Evolutionary conservation across 2,888 invertebrate genomes (phyloP).

Genomic region (Horisme vitalbata): DNA sequence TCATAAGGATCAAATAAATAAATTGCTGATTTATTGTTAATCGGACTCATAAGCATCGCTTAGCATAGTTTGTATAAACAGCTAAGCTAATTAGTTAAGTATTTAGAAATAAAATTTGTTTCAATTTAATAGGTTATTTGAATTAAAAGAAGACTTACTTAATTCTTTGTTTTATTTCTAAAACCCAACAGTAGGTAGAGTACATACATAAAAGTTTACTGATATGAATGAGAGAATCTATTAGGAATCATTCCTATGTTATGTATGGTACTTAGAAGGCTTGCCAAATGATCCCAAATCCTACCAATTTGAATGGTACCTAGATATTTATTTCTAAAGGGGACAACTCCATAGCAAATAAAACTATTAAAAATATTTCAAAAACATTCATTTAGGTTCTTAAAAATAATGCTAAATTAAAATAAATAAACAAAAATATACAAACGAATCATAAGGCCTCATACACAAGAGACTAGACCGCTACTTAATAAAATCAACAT

Average conservation of each 20-base stretch:
- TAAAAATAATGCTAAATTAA: constrained; percentile 21
- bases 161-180: constrained; percentile 53
- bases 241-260: too few relatives aligned
- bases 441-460: constrained; percentile 23
- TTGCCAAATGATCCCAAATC: too few relatives aligned
- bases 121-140: constrained; percentile 29
- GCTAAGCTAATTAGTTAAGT: constrained; percentile 25
- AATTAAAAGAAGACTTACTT: constrained; percentile 44
- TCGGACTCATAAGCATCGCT: constrained; percentile 4
- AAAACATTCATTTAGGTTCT: constrained; percentile 1
- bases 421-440: constrained; percentile 33
- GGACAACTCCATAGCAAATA: constrained; percentile 15
- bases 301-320: too few relatives aligned
- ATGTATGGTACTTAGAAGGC: too few relatives aligned
- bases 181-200: constrained; percentile 40
- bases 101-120: constrained; percentile 12
- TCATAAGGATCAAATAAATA: too few relatives aligned
- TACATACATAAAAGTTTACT: too few relatives aligned
- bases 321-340: too few relatives aligned
- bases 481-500: constrained; percentile 30
- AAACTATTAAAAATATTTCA: constrained; percentile 12
- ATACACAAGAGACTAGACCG: constrained; percentile 31
- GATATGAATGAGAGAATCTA: too few relatives aligned
- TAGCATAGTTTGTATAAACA: constrained; percentile 18
- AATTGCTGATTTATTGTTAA: background rate